These are phyloP conservation scores for Odontophorus gujanensis DNA, from an alignment of 2,113 vertebrate species.

Conservation along the genomic window DNA sequence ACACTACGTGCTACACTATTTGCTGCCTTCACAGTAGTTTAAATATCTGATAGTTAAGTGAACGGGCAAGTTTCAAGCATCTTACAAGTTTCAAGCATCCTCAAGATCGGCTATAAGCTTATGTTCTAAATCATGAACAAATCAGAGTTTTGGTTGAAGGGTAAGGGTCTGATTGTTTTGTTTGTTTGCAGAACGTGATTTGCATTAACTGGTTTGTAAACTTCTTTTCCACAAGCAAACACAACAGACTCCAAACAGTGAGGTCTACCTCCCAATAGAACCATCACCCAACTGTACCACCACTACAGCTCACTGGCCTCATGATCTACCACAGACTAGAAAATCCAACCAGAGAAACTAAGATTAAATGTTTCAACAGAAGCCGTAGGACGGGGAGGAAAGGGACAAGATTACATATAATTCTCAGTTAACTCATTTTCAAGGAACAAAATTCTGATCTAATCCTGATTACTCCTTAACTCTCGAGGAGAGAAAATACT, in stretches of 20 bases:
- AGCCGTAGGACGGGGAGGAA: not conserved
- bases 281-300: not conserved
- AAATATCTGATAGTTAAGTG: not conserved
- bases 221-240: not conserved
- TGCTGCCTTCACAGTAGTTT: not conserved
- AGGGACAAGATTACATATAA: not conserved
- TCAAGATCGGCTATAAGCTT: not conserved
- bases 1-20: fast-evolving
- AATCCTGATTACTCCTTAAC: not conserved
- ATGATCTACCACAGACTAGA: not conserved
- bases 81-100: not conserved
- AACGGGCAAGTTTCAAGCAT: not conserved
- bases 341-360: not conserved
- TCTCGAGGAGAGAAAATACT: not conserved
- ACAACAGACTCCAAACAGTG: not conserved
- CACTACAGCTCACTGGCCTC: not conserved
- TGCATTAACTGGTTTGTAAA: not conserved
- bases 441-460: not conserved
- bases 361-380: not conserved
- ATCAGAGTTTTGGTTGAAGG: not conserved
- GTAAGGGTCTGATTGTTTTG: not conserved
- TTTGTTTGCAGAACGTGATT: not conserved
- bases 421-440: not conserved
- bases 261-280: not conserved
- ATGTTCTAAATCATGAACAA: not conserved